A percentile compares a stretch with the other conserved stretches of the same genome.
phyloP scores from a whole-genome alignment of 2,797 vertebrate species.

The Dendrocincla fuliginosa region DNA sequence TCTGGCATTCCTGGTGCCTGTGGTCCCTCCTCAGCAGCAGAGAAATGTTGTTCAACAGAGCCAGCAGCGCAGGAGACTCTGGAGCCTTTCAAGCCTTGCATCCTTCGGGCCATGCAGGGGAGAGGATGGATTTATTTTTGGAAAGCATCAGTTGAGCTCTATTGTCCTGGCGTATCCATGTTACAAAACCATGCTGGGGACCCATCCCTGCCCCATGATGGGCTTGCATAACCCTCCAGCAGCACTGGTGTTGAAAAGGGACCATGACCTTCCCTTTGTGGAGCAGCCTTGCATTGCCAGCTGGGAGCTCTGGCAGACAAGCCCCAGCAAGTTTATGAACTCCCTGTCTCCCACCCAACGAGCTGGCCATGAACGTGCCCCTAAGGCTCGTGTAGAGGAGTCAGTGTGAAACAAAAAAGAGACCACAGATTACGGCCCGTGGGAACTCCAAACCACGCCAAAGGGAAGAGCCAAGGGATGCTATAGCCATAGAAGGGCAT shows the following conservation, averaged over 20 bases:
- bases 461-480: neutral
- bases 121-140: constrained; percentile 5
- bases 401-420: constrained; percentile 14
- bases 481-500: constrained; percentile 18
- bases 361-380: neutral
- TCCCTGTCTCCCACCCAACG: constrained; percentile 34
- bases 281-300: neutral
- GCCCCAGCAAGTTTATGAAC: neutral
- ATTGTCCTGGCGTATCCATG: neutral
- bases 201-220: neutral
- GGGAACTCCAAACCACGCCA: constrained; percentile 22
- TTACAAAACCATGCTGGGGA: neutral
- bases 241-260: neutral
- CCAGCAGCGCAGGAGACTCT: neutral
- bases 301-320: constrained; percentile 11
- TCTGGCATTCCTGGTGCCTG: neutral
- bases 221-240: neutral
- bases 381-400: neutral
- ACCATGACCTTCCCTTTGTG: neutral
- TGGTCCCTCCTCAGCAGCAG: neutral
- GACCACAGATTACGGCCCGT: neutral
- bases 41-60: neutral
- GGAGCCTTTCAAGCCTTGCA: neutral
- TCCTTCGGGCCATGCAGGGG: neutral
- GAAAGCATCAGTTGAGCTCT: neutral